Conservation (phyloP, 2,797 vertebrate species). For the Sphenodon punctatus region DNA sequence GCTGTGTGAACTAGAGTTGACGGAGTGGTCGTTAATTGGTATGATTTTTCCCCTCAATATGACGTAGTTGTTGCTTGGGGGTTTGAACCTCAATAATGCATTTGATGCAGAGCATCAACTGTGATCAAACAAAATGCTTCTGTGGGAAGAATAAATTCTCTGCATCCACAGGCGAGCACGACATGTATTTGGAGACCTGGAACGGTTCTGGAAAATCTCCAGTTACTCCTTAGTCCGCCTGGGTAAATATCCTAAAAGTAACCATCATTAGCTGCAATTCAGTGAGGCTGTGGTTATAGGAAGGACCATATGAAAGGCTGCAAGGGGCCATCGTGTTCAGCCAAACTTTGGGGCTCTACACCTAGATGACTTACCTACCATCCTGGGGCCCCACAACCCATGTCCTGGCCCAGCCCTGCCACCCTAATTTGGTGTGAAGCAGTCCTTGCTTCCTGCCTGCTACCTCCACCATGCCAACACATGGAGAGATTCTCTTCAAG, state of each 20-base stretch:
- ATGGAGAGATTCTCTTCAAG: too few species aligned
- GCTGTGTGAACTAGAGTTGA: neutral
- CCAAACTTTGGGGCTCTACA: too few species aligned
- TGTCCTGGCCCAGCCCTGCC: too few species aligned
- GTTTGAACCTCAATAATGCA: constrained; percentile 3
- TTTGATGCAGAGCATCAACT: constrained; percentile 25
- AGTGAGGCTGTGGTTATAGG: neutral
- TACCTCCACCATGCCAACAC: too few species aligned
- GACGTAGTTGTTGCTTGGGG: constrained; percentile 20
- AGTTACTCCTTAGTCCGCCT: neutral
- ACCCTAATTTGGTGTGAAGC: too few species aligned
- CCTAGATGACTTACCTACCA: too few species aligned
- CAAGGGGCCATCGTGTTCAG: too few species aligned
- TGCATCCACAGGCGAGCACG: constrained; percentile 37
- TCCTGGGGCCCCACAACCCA: too few species aligned
- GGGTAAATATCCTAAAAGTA: neutral
- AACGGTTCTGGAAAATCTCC: constrained; percentile 21
- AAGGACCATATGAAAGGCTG: too few species aligned
- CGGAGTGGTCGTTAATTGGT: fast-evolving
- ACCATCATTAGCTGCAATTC: neutral
- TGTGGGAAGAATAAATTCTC: constrained; percentile 58
- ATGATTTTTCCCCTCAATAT: fast-evolving
- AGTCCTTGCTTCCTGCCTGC: too few species aligned
- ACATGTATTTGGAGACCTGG: constrained; percentile 31
- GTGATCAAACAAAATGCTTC: constrained; percentile 57